phyloP scores from a whole-genome alignment of 1,140 invertebrate genomes.

The Ladona fulva region DNA sequence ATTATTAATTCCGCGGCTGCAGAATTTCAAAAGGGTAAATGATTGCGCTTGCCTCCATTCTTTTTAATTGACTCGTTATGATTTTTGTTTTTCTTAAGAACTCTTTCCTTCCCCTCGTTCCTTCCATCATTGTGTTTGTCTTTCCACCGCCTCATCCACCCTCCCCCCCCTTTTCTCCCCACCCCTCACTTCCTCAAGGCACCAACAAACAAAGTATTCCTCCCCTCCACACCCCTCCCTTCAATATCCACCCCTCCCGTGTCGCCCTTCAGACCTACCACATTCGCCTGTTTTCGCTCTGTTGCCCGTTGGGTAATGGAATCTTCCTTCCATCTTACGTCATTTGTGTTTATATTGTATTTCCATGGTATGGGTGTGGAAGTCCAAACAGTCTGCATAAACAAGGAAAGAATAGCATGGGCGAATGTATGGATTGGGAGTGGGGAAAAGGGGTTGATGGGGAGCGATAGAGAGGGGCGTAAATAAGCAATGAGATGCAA shows the following conservation, averaged over 20 bases:
- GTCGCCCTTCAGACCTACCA: not conserved
- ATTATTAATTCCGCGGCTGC: too few relatives aligned
- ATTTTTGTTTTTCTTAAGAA: constrained; percentile 5
- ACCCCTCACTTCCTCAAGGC: not conserved
- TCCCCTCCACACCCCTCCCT: not conserved
- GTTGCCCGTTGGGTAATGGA: not conserved
- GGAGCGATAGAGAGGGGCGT: not conserved
- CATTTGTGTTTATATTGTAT: constrained; percentile 10
- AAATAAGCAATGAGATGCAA: not conserved
- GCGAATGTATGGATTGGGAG: not conserved
- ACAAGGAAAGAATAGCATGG: constrained; percentile 4
- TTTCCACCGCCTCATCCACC: not conserved
- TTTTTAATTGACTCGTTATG: constrained; percentile 8
- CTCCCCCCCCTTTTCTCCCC: too few relatives aligned
- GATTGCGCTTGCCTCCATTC: not conserved
- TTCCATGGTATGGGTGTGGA: not conserved
- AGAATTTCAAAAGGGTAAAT: too few relatives aligned
- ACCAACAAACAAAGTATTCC: not conserved
- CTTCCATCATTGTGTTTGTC: not conserved
- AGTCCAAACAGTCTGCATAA: constrained; percentile 4
- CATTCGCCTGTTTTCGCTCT: not conserved
- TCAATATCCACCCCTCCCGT: not conserved
- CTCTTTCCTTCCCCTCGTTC: not conserved
- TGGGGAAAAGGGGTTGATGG: not conserved
- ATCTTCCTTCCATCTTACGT: constrained; percentile 9